Conservation (phyloP, 2,797 vertebrate genomes). For the Acipenser transmontanus region DNA sequence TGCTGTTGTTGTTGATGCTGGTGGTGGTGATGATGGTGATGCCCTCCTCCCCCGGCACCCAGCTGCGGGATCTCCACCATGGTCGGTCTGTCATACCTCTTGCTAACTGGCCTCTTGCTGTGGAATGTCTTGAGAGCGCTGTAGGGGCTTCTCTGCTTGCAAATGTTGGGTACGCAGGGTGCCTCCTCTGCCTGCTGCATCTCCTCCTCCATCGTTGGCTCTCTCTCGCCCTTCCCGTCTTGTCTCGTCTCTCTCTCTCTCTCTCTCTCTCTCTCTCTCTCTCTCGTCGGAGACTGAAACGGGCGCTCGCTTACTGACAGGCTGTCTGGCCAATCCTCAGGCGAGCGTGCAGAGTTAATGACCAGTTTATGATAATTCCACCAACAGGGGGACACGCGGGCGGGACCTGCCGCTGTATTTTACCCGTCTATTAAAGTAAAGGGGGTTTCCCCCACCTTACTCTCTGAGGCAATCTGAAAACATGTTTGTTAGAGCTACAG, state of each 20-base stretch:
- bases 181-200: slow-evolving; percentile 81
- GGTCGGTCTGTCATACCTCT: slow-evolving; percentile 81
- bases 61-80: slow-evolving; percentile 80
- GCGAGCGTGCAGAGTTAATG: slow-evolving; percentile 36
- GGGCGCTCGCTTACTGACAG: slow-evolving; percentile 82
- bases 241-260: slow-evolving; percentile 43
- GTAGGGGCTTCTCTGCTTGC: slow-evolving; percentile 79
- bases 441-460: too few species aligned
- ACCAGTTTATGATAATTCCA: slow-evolving; percentile 32
- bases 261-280: slow-evolving; percentile 41
- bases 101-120: slow-evolving; percentile 68
- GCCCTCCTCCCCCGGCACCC: slow-evolving; percentile 56
- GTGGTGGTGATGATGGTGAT: slow-evolving; percentile 55
- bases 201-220: slow-evolving; percentile 74
- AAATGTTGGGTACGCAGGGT: slow-evolving; percentile 78
- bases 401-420: slow-evolving; percentile 40
- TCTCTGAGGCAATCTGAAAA: too few species aligned
- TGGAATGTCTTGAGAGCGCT: slow-evolving; percentile 81
- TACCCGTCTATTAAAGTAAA: too few species aligned
- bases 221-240: slow-evolving; percentile 35
- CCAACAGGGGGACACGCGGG: slow-evolving; percentile 48
- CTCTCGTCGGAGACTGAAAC: slow-evolving; percentile 35
- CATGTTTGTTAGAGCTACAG: too few species aligned
- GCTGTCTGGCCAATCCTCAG: slow-evolving; percentile 83
- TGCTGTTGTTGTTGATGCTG: slow-evolving; percentile 57